Conservation (phyloP, 2,888 invertebrate species). For the Crocallis elinguaria region DNA sequence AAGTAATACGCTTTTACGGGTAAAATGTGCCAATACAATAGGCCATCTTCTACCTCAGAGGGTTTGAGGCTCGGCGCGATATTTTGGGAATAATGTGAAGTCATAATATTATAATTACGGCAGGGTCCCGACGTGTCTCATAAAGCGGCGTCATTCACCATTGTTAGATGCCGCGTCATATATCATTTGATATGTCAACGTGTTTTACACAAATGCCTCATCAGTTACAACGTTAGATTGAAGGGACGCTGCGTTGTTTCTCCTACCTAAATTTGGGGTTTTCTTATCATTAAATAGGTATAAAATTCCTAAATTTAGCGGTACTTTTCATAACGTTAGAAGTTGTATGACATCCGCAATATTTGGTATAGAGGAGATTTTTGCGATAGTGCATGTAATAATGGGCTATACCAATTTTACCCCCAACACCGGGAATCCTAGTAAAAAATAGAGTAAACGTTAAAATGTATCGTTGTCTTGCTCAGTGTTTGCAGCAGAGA, state of each 20-base stretch:
- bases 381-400: too few species aligned
- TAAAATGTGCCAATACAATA: constrained; percentile 51
- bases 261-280: constrained; percentile 22
- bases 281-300: too few species aligned
- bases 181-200: constrained; percentile 59
- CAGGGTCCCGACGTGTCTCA: constrained; percentile 56
- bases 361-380: too few species aligned
- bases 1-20: constrained; percentile 49
- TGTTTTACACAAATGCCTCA: constrained; percentile 61
- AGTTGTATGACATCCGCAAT: too few species aligned
- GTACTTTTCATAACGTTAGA: too few species aligned
- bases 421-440: too few species aligned
- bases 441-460: too few species aligned
- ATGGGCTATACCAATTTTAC: too few species aligned
- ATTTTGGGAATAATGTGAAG: constrained; percentile 74
- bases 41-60: constrained; percentile 50
- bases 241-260: constrained; percentile 32
- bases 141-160: constrained; percentile 69
- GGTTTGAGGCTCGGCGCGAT: constrained; percentile 45
- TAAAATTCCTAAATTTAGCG: too few species aligned
- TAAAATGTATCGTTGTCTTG: too few species aligned
- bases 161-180: constrained; percentile 68
- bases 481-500: too few species aligned
- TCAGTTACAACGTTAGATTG: constrained; percentile 46
- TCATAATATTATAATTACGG: constrained; percentile 79